A percentile compares a stretch with the other conserved stretches of the same genome.
phyloP scores from a whole-genome alignment of 2,888 invertebrate genomes.

The Synergus itoensis region DNA sequence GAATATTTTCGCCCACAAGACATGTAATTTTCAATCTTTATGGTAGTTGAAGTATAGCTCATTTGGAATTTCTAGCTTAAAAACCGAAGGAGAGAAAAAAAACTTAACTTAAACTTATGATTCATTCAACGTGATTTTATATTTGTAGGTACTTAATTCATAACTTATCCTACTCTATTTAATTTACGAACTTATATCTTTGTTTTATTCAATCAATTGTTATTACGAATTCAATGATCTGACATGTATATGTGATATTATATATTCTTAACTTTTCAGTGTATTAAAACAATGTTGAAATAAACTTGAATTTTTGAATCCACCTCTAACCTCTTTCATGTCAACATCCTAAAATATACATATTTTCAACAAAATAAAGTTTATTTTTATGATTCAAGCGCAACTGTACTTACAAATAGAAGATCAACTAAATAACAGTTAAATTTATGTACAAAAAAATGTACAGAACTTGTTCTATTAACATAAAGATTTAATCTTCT shows the following conservation, averaged over 20 bases:
- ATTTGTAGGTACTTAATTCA: slow-evolving; percentile 16
- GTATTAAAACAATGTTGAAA: slow-evolving; percentile 56
- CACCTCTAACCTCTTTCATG: slow-evolving; percentile 35
- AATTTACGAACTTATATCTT: slow-evolving; percentile 26
- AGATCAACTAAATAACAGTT: neutral
- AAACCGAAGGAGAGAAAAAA: neutral
- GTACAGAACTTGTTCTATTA: neutral
- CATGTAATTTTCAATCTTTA: slow-evolving; percentile 32
- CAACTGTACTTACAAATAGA: neutral
- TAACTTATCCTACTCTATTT: slow-evolving; percentile 16
- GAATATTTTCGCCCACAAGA: slow-evolving; percentile 14
- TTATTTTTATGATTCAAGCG: neutral
- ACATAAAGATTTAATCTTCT: neutral
- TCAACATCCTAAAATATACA: neutral
- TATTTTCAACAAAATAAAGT: slow-evolving; percentile 8
- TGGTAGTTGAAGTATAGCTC: slow-evolving; percentile 29
- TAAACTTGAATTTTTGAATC: slow-evolving; percentile 57
- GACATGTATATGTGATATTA: slow-evolving; percentile 41
- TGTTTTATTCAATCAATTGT: slow-evolving; percentile 28
- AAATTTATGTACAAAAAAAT: neutral
- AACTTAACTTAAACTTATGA: slow-evolving; percentile 24
- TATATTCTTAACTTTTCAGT: slow-evolving; percentile 53
- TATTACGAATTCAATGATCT: slow-evolving; percentile 15
- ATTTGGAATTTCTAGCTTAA: slow-evolving; percentile 18
- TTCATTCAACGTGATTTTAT: slow-evolving; percentile 34